Conservation (phyloP, 2,888 invertebrate species). For the Myathropa florea region DNA sequence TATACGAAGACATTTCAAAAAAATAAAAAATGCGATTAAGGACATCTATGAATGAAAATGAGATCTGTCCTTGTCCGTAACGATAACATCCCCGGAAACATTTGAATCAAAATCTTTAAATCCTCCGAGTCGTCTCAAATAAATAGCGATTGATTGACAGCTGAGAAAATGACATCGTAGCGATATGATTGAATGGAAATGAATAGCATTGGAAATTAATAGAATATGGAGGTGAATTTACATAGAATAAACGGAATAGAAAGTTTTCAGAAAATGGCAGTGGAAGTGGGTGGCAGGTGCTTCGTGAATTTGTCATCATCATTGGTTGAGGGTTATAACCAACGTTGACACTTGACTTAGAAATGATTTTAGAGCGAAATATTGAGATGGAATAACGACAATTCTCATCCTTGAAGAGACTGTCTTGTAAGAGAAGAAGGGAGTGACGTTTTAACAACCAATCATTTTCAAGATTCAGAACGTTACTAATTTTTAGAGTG, state of each 20-base stretch:
- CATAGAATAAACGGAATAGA: background rate
- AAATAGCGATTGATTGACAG: conserved; percentile 48
- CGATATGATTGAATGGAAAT: conserved; percentile 39
- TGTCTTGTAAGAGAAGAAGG: no score
- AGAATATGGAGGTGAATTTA: conserved; percentile 12
- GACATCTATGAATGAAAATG: background rate
- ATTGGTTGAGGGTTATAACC: background rate
- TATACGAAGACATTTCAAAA: background rate
- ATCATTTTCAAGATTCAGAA: no score
- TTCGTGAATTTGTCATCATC: conserved; percentile 16
- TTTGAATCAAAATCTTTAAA: conserved; percentile 1
- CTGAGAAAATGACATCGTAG: background rate
- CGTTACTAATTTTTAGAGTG: no score
- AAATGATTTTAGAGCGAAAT: conserved; percentile 19
- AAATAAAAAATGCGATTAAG: conserved; percentile 37
- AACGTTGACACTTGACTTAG: conserved; percentile 12
- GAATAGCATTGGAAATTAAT: conserved; percentile 9
- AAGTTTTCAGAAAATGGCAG: background rate
- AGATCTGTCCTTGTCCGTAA: background rate
- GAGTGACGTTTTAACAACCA: no score
- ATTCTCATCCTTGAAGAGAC: no score
- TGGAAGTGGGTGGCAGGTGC: background rate
- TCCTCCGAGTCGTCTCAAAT: conserved; percentile 9
- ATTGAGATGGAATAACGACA: background rate
- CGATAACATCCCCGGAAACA: background rate